Base-by-base conservation (phyloP, 2,888 invertebrate species). In the Rhynchonema sp. region DNA sequence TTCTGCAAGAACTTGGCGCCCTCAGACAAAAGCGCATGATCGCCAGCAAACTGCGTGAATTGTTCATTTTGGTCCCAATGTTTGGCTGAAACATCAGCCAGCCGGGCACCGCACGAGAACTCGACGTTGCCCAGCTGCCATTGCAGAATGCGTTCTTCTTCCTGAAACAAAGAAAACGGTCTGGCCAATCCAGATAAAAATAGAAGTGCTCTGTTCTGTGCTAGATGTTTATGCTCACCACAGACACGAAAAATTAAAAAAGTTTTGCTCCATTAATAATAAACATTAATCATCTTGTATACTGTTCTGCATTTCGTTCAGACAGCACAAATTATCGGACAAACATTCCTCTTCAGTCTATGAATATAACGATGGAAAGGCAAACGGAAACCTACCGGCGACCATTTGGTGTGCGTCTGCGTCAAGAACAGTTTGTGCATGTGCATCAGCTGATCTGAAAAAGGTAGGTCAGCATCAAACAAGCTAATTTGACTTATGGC, bases 21-120 rank as follows among this genome's bases (percentile, higher is more conserved):
- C 27, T 73, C 69, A 3, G 67, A 65, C 23, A 78, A 63, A 1
- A 76, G 63, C 17, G 74, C 72, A 56, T 76, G 75, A 26, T 71
- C 69, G 2, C 77, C 78, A 30, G 72, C 71, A 66, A 78, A 78
- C 66, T 77, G 77, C 30, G 74, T 74, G 62, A 72, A 72, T 20
- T 69, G 69, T 62, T 78, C 78, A 63, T 77, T 78, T 65, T 77
- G 77, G 63, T 78, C 78, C 77, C 78, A 78, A 63, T 73, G 62
- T 28, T 73, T 63, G 1, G 76, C 70, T 0, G 77, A 77, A 46
- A 26, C 67, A 55, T 73, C 65, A 29, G 65, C 63, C 1, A 77
- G 63, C 23, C 63, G 61, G 2, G 72, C 67, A 22, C 78, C 78
- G 65, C 76, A 76, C 0, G 75, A 74, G 64, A 74, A 77, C 65